Evolutionary conservation across 2,888 invertebrate species (phyloP).

Genomic region (Epinotia nisella): DNA sequence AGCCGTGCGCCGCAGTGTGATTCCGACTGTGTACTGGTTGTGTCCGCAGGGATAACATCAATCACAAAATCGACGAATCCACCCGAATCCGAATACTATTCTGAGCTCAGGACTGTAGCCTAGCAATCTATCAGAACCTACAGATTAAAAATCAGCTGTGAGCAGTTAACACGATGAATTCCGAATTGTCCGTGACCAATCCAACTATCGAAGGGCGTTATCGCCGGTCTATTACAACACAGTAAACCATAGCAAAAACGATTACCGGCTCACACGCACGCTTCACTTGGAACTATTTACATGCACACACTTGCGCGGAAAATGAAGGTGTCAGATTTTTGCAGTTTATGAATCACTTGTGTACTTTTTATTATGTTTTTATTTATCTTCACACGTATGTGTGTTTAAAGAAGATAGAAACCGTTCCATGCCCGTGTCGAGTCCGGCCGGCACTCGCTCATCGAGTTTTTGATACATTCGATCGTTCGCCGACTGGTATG

Average conservation of each 20-base stretch:
- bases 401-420: background rate
- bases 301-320: slow-evolving; percentile 55
- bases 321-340: slow-evolving; percentile 47
- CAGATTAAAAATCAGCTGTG: background rate
- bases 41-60: too few species aligned
- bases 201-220: slow-evolving; percentile 44
- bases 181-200: slow-evolving; percentile 48
- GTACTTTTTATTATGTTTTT: slow-evolving; percentile 8
- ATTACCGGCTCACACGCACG: slow-evolving; percentile 42
- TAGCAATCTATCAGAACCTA: background rate
- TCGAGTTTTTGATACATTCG: too few species aligned
- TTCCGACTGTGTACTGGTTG: too few species aligned
- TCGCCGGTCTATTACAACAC: slow-evolving; percentile 45
- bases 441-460: too few species aligned
- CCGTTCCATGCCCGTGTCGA: too few species aligned
- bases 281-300: slow-evolving; percentile 62
- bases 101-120: too few species aligned
- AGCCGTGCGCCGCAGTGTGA: too few species aligned
- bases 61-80: too few species aligned
- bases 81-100: too few species aligned
- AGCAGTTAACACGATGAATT: slow-evolving; percentile 40
- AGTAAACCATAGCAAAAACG: slow-evolving; percentile 50
- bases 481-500: too few species aligned
- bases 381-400: slow-evolving; percentile 1
- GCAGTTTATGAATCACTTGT: slow-evolving; percentile 17